phyloP scores from a whole-genome alignment of 2,797 vertebrate genomes.

The Hemibagrus guttatus region DNA sequence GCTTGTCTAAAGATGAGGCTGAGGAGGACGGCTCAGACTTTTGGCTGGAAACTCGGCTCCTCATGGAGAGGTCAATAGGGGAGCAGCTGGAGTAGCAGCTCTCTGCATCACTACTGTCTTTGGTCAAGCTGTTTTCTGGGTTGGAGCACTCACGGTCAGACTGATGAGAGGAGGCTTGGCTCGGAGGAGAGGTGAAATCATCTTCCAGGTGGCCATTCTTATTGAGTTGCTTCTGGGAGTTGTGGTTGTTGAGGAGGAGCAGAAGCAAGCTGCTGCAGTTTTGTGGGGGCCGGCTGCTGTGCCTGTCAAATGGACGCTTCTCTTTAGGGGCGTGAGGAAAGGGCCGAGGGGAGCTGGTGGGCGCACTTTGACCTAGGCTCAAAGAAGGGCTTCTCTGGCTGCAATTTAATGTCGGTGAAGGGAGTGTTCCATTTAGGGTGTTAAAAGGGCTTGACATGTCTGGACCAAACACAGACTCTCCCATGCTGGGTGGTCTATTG shows the following conservation, averaged over 20 bases:
- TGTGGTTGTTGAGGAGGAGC: conserved; percentile 95
- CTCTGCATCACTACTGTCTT: conserved; percentile 94
- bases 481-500: conserved; percentile 80
- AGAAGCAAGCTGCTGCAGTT: conserved; percentile 93
- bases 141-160: conserved; percentile 91
- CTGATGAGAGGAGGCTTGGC: conserved; percentile 82
- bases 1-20: conserved; percentile 83
- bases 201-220: conserved; percentile 84
- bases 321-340: conserved; percentile 73
- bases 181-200: conserved; percentile 78
- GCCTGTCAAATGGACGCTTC: conserved; percentile 84
- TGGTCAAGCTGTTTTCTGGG: conserved; percentile 89
- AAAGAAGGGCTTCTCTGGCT: conserved; percentile 78
- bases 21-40: conserved; percentile 76
- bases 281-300: conserved; percentile 81
- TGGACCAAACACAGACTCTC: conserved; percentile 75
- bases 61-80: conserved; percentile 96
- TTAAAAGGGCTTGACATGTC: conserved; percentile 82
- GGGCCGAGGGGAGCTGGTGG: conserved; percentile 69
- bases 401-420: conserved; percentile 68
- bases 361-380: conserved; percentile 70
- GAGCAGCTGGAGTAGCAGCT: conserved; percentile 93
- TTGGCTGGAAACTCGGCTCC: conserved; percentile 78
- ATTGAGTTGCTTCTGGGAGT: conserved; percentile 83
- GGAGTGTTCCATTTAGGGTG: conserved; percentile 79